phyloP scores from a whole-genome alignment of 2,113 vertebrate genomes.

The Trematomus loennbergii region DNA sequence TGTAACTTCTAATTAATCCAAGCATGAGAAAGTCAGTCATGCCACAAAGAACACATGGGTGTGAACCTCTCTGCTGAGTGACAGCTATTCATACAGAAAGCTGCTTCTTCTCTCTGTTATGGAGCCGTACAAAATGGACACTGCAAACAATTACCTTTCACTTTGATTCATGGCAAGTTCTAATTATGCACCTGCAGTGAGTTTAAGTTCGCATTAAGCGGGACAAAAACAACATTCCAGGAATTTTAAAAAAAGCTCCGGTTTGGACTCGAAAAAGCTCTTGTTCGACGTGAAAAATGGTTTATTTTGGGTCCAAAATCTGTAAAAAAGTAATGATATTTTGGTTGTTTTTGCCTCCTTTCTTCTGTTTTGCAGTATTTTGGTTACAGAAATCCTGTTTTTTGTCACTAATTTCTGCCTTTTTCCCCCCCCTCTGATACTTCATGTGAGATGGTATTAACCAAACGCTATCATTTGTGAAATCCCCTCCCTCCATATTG shows the following conservation, averaged over 20 bases:
- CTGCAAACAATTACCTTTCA: conserved; percentile 16
- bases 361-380: conserved; percentile 5
- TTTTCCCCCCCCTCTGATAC: conserved; percentile 5
- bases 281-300: neutral
- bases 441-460: neutral
- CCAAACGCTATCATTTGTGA: neutral
- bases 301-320: neutral
- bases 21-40: conserved; percentile 31
- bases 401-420: neutral
- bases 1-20: conserved; percentile 20
- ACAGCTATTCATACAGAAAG: conserved; percentile 34
- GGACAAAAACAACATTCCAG: conserved; percentile 49
- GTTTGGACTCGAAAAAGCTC: neutral
- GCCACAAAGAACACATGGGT: conserved; percentile 42
- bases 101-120: neutral
- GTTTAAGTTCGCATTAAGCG: conserved; percentile 5
- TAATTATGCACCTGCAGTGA: conserved; percentile 11
- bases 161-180: conserved; percentile 6
- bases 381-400: conserved; percentile 14
- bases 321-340: neutral
- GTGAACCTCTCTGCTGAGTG: conserved; percentile 43
- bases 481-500: conserved; percentile 30
- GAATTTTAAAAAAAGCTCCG: conserved; percentile 6
- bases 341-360: conserved; percentile 17
- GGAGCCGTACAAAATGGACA: conserved; percentile 3